These are phyloP conservation scores for Dicroscelio sp. DNA, from an alignment of 2,888 invertebrate genomes.

Conservation along the genomic window DNA sequence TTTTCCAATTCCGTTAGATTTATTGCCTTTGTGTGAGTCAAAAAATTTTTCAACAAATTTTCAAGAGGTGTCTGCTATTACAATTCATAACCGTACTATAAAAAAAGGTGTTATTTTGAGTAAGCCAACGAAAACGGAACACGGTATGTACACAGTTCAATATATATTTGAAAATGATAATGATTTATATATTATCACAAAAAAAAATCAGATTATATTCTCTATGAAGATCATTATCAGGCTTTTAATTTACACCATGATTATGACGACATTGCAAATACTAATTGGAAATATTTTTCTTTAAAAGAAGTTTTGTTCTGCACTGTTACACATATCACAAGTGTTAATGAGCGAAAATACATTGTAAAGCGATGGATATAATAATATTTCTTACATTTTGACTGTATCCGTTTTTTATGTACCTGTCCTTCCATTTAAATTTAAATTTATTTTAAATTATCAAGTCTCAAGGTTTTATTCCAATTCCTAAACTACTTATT, in stretches of 20 bases:
- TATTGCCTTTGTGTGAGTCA: too few species aligned
- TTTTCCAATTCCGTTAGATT: too few species aligned
- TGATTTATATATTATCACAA: conserved; percentile 25
- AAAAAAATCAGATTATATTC: conserved; percentile 12
- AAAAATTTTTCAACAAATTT: too few species aligned
- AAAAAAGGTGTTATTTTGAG: conserved; percentile 24
- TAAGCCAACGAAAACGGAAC: conserved; percentile 13
- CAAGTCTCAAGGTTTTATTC: background rate
- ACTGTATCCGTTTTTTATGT: too few species aligned
- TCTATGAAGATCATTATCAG: conserved; percentile 54
- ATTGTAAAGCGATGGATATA: conserved; percentile 56
- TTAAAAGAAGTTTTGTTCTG: conserved; percentile 11
- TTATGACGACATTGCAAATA: conserved; percentile 26
- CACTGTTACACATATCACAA: conserved; percentile 30
- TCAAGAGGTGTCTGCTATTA: background rate
- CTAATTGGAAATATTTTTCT: conserved; percentile 41
- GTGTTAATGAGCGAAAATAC: conserved; percentile 38
- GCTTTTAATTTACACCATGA: conserved; percentile 24
- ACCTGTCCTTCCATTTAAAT: background rate
- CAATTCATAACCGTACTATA: conserved; percentile 24
- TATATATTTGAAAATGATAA: conserved; percentile 20
- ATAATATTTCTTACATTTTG: too few species aligned
- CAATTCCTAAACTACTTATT: too few species aligned
- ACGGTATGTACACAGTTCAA: conserved; percentile 24
- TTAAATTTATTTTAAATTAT: too few species aligned